These are phyloP conservation scores for Galeruca laticollis DNA, from an alignment of 2,888 invertebrate species.

Conservation along the genomic window DNA sequence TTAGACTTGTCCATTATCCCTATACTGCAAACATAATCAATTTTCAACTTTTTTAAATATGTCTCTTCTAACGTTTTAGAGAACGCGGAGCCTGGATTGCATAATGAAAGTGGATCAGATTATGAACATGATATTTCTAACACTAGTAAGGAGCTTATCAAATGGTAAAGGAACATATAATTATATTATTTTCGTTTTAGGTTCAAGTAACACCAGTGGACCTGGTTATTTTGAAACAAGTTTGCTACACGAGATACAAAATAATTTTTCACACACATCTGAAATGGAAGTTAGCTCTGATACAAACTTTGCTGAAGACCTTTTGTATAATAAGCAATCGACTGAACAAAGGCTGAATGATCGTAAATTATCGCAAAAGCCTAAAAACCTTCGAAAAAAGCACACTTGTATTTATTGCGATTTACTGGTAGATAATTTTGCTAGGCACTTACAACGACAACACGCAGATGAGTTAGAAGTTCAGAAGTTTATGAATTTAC, in stretches of 20 bases:
- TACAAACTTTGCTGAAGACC: neutral
- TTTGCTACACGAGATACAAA: neutral
- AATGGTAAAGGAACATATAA: neutral
- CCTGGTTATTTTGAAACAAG: neutral
- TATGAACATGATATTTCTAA: constrained; percentile 7
- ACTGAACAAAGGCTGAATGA: neutral
- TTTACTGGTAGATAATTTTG: neutral
- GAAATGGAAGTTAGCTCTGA: neutral
- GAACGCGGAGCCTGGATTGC: neutral
- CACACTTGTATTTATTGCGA: neutral
- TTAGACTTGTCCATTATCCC: too few species aligned
- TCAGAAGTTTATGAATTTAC: neutral
- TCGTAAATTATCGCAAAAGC: neutral
- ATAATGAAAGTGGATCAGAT: constrained; percentile 7
- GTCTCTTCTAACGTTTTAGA: neutral
- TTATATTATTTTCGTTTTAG: constrained; percentile 1
- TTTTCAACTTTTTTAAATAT: neutral
- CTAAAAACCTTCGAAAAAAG: neutral
- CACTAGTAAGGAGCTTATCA: neutral
- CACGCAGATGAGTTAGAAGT: neutral
- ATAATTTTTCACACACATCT: neutral
- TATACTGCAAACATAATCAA: too few species aligned
- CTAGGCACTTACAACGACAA: neutral
- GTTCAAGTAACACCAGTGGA: neutral
- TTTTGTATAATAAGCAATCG: neutral